Conservation (phyloP, 2,888 invertebrate genomes). For the Drosophila demipolita region DNA sequence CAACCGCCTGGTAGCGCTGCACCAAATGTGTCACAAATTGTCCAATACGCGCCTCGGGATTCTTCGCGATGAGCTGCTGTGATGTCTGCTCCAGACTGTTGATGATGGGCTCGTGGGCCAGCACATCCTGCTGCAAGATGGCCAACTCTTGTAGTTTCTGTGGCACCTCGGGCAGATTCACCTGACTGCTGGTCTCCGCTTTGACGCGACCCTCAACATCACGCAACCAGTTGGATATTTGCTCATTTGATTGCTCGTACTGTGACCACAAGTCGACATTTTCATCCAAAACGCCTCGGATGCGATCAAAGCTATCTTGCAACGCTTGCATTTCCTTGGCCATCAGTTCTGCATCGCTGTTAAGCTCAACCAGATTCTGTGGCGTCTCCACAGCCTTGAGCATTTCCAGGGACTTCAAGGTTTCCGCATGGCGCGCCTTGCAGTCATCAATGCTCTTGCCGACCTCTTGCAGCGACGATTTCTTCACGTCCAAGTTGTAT, state of each 20-base stretch:
- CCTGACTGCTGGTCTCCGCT: conserved; percentile 89
- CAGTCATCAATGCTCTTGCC: conserved; percentile 91
- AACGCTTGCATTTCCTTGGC: conserved; percentile 90
- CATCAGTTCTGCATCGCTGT: conserved; percentile 89
- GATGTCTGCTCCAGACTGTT: conserved; percentile 89
- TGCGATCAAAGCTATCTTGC: conserved; percentile 88
- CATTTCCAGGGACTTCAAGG: conserved; percentile 90
- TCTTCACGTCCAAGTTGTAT: conserved; percentile 96
- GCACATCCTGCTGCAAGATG: conserved; percentile 88
- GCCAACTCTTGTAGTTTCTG: conserved; percentile 89
- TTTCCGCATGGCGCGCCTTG: conserved; percentile 88
- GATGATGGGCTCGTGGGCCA: conserved; percentile 88
- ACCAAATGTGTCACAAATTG: conserved; percentile 93
- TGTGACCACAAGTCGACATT: conserved; percentile 92
- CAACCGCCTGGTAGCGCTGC: conserved; percentile 90
- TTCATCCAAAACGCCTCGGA: conserved; percentile 88
- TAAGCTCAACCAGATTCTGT: conserved; percentile 89
- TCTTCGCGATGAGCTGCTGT: conserved; percentile 90
- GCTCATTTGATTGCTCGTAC: conserved; percentile 92
- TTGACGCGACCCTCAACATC: conserved; percentile 91
- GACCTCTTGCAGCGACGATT: conserved; percentile 91
- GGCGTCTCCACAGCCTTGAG: conserved; percentile 90
- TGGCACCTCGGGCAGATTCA: conserved; percentile 89
- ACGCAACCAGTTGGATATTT: conserved; percentile 91
- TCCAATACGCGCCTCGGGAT: conserved; percentile 93